A percentile compares a stretch with the other conserved stretches of the same genome.
Conservation (phyloP, 2,888 invertebrate species). For the Neoascia interrupta region DNA sequence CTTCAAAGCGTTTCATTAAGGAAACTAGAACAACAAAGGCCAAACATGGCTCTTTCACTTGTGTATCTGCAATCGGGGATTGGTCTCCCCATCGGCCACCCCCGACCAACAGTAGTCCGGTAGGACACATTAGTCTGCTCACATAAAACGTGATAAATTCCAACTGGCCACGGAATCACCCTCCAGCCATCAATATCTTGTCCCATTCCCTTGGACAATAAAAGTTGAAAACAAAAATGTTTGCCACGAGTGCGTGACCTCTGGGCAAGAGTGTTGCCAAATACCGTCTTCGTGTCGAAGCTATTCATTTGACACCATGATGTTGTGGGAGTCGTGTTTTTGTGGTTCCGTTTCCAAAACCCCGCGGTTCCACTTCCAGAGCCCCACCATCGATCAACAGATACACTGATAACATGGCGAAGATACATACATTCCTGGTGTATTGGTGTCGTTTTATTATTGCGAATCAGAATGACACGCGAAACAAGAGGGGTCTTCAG, state of each 20-base stretch:
- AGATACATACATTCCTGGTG: constrained; percentile 14
- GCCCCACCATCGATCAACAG: constrained; percentile 21
- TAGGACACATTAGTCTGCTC: constrained; percentile 19
- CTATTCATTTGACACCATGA: background rate
- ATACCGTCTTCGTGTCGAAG: background rate
- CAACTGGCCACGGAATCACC: constrained; percentile 24
- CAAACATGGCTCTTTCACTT: background rate
- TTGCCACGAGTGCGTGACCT: constrained; percentile 50
- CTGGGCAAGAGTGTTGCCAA: constrained; percentile 17
- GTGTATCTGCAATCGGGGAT: constrained; percentile 10
- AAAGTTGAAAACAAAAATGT: background rate
- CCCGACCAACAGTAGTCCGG: no score
- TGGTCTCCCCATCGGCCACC: no score
- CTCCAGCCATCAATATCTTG: constrained; percentile 22
- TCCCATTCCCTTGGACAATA: background rate
- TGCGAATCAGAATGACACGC: background rate
- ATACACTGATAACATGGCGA: constrained; percentile 14
- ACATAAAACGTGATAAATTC: constrained; percentile 60
- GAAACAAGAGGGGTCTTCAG: background rate
- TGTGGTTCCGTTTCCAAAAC: background rate
- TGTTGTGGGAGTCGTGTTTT: background rate
- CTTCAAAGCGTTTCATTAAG: constrained; percentile 25
- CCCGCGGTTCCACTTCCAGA: background rate
- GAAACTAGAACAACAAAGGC: constrained; percentile 5
- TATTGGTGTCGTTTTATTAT: background rate